phyloP scores from a whole-genome alignment of 2,113 vertebrate genomes.

The Thamnaconus septentrionalis region DNA sequence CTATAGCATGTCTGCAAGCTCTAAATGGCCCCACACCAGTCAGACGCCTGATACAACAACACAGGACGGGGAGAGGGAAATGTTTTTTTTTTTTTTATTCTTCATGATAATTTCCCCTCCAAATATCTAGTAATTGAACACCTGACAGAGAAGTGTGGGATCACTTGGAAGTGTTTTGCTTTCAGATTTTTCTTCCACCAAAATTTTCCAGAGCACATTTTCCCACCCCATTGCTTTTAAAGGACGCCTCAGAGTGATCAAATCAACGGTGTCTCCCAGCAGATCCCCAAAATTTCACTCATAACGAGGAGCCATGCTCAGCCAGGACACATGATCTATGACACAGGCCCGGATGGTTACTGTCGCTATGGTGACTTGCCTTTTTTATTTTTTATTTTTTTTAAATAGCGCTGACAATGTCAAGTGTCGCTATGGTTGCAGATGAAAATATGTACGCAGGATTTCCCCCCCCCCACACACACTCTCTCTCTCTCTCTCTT shows the following conservation, averaged over 20 bases:
- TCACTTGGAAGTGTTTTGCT: no score
- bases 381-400: constrained; percentile 30
- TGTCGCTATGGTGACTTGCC: constrained; percentile 69
- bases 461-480: constrained; percentile 20
- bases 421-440: constrained; percentile 74
- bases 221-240: no score
- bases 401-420: constrained; percentile 70
- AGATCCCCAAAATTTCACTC: constrained; percentile 45
- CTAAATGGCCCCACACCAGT: constrained; percentile 49
- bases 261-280: constrained; percentile 30
- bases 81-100: not conserved
- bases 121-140: not conserved
- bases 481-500: constrained; percentile 8
- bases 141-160: not conserved
- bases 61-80: not conserved
- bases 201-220: no score
- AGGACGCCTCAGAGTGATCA: not conserved
- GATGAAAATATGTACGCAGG: constrained; percentile 72
- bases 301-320: constrained; percentile 44
- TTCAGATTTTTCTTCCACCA: no score
- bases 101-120: not conserved
- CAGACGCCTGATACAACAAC: constrained; percentile 14
- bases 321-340: constrained; percentile 58
- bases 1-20: constrained; percentile 69
- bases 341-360: constrained; percentile 62